Conservation (phyloP, 2,888 invertebrate species). For the Halictus quadricinctus region DNA sequence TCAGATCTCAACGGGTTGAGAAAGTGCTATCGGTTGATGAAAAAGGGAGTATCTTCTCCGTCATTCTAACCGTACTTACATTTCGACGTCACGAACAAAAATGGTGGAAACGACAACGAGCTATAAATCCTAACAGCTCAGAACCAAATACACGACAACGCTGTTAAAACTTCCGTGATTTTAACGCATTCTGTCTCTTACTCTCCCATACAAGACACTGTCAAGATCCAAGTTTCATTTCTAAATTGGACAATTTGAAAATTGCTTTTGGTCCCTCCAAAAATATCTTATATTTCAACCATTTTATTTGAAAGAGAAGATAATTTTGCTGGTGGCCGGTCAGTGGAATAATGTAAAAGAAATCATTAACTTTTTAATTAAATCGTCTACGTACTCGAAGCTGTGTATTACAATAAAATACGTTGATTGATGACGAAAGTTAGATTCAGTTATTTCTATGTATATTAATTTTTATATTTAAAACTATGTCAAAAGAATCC, state of each 20-base stretch:
- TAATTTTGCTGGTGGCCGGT: no score
- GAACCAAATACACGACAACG: neutral
- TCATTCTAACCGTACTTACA: conserved; percentile 25
- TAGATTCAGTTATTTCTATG: neutral
- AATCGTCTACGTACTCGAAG: no score
- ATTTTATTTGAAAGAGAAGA: neutral
- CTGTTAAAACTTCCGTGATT: neutral
- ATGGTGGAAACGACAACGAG: neutral
- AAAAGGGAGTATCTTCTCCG: conserved; percentile 20
- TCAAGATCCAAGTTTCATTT: neutral
- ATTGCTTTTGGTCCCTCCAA: neutral
- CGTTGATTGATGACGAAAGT: no score
- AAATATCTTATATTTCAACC: neutral
- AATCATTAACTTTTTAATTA: no score
- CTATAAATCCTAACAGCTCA: neutral
- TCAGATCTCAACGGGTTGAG: conserved; percentile 24
- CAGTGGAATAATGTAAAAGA: no score
- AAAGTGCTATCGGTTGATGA: conserved; percentile 24
- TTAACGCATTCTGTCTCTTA: neutral
- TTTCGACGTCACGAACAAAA: conserved; percentile 24
- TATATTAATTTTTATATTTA: neutral
- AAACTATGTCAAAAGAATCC: neutral
- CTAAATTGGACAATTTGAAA: neutral
- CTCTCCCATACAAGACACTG: neutral
- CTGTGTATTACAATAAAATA: no score